phyloP scores from a whole-genome alignment of 1,140 invertebrate genomes.

The Acromyrmex charruanus region DNA sequence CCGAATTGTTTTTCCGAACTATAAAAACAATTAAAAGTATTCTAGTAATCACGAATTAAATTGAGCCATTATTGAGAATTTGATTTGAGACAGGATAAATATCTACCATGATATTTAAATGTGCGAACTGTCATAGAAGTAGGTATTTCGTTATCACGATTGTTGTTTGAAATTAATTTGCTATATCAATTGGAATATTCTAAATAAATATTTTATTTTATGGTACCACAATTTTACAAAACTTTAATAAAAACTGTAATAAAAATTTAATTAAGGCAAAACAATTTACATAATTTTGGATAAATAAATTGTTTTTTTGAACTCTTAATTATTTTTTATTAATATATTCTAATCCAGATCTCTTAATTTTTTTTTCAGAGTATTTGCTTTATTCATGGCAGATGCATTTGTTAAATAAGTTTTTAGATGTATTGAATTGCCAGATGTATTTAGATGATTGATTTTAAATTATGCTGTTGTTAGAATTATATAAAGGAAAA shows the following conservation, averaged over 20 bases:
- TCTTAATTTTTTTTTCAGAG: background rate
- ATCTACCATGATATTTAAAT: constrained; percentile 91
- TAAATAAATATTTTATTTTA: background rate
- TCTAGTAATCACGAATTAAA: too few species aligned
- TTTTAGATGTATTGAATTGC: background rate
- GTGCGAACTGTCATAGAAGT: constrained; percentile 88
- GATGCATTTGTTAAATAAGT: constrained; percentile 88
- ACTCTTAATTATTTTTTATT: background rate
- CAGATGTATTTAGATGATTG: background rate
- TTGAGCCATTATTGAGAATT: too few species aligned
- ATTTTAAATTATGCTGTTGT: background rate
- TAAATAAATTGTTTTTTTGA: background rate
- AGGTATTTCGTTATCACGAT: constrained; percentile 92
- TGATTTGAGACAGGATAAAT: constrained; percentile 90
- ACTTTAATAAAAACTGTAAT: background rate
- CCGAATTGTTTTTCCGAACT: too few species aligned
- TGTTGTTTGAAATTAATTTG: background rate
- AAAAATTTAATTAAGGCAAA: background rate
- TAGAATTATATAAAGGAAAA: background rate
- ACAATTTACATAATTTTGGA: background rate
- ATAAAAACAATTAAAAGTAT: too few species aligned
- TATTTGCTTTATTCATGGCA: constrained; percentile 75
- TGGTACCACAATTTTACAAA: background rate
- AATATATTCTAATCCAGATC: background rate
- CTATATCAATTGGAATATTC: background rate